Base-by-base conservation (phyloP, 2,113 vertebrate genomes). In the Hylia prasina region DNA sequence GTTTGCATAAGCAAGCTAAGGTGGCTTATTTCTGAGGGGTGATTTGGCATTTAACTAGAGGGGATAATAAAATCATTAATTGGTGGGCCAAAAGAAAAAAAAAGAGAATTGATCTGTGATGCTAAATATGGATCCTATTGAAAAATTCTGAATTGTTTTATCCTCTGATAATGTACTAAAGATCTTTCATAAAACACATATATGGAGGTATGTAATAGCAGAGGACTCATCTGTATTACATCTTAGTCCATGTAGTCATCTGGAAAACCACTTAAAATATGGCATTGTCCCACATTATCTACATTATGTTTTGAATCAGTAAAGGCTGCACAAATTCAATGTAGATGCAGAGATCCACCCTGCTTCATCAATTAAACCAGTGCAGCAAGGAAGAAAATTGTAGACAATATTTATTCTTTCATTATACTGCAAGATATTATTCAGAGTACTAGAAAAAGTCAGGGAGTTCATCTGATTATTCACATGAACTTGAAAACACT, bases 201-300 rank as follows among this genome's bases (percentile, higher is more conserved):
- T 7, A 31, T 18, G 15, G 63, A 87, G 22, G 6, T 56, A 30
- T 45, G 10, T 61, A 60, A 14, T 25, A 90, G 30, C 31, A 92
- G 57, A 63, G n/a, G 48, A 88, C 11, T 84, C 56, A 53, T 53
- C 12, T 83, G 91, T 96, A 93, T 89, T 87, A 58, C 78, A 87
- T 50, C 44, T 60, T 48, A 56, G 33, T 47, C 35, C 31, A n/a
- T 33, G 16, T 57, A 71, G 25, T 57, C 71, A 86, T 65, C 57
- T 90, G 65, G 69, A n/a, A 96, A 96, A 82, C 54, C 31, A 31
- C 53, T 92, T 86, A 86, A 92, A 91, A 71, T 39, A 79, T 27
- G 14, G 19, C 37, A 37, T 72, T 53, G 23, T 58, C 53, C 27
- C 56, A 65, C 33, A 35, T 69, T 47, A 89, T 73, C 61, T 83